Base-by-base conservation (phyloP, 2,797 vertebrate species). In the Limosa lapponica region DNA sequence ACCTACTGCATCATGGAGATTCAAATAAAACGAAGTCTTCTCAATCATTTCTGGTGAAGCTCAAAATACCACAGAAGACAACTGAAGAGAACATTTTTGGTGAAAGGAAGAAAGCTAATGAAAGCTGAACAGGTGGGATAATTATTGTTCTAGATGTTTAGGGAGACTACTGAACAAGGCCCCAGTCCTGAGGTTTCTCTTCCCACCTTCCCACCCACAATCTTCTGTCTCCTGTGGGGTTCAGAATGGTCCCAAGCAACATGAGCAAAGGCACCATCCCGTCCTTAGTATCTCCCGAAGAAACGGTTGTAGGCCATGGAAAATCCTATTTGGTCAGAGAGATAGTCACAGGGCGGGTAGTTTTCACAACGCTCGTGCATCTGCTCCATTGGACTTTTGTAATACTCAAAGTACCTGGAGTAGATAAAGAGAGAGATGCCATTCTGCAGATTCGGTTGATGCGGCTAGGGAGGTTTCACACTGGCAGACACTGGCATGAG, bases 281-380 rank as follows among this genome's bases (percentile, higher is more conserved):
- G 70, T 58, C 10, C 48, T 97, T 81, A 97, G 72, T 98, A 96
- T 36, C 97, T 98, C 87, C 98, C 98, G 34, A 99, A 99, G 95
- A 97, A 98, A 80, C 61, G 95, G 15, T 97, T 98, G 97, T 99
- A 99, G 81, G 98, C 98, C 19, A 97, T 96, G 37, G 98, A 87
- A 96, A 99, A 99, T 72, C 99, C 99, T 19, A 96, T 75, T 4
- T 97, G 97, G 90, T 99, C 98, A 61, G 98, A 98, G 96, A 99
- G 98, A 43, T 98, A 37, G 34, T 98, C 98, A 92, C 99, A 99
- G 7, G 94, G 98, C 1, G 97, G 4, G 48, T 99, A 98, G 54
- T 94, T 94, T 95, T 99, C 99, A 87, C 99, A 99, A 54, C 98
- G 98, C 73, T 99, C 99, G 6, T 90, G 98, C 96, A 96, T 97